Evolutionary conservation across 2,888 invertebrate species (phyloP), one percentile per base, ranked within the genome.

Genomic region (Acrobeloides nanus): DNA sequence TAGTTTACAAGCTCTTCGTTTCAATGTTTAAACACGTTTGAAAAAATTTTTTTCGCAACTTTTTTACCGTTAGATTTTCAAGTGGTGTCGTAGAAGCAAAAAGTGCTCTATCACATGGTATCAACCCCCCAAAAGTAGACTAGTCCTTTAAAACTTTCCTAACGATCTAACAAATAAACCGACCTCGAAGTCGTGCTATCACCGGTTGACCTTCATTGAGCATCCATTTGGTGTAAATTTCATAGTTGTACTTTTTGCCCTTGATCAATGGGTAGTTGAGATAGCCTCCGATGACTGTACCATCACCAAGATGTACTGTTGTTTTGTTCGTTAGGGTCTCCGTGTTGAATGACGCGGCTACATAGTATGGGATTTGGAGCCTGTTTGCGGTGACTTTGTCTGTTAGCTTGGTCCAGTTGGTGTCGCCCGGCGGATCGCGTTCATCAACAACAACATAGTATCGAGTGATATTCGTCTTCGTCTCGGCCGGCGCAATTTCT

Each of bases 371-470:
- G 23, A 71, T 59, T 45, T 62, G 59, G 45, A 55, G 55, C 35
- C 61, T 57, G 45, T 67, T 52, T 26, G 73, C 72, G 5, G 73
- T 73, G 21, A 73, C 64, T 48, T 68, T 73, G 49, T 73, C 73
- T 21, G 70, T 74, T 38, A 73, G 49, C 46, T 61, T 51, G 10
- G 69, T 70, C 66, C 68, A 67, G 52, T 73, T 71, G 45, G 66
- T 69, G 53, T 66, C 65, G 38, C 73, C 73, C 23, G 70, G 66
- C 15, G 67, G 66, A 42, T 70, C 69, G 21, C 73, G 63, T 43
- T 68, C 68, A 47, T 73, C 73, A 20, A 73, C 72, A 4, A 74
- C 64, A 12, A 73, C 69, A 40, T 68, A 73, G 54, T 74, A 73
- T 8, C 73, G 62, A 3, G 64, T 65, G 46, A 73, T 58, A 48